phyloP scores from a whole-genome alignment of 2,797 vertebrate species.

The Rhadinocentrus ornatus region DNA sequence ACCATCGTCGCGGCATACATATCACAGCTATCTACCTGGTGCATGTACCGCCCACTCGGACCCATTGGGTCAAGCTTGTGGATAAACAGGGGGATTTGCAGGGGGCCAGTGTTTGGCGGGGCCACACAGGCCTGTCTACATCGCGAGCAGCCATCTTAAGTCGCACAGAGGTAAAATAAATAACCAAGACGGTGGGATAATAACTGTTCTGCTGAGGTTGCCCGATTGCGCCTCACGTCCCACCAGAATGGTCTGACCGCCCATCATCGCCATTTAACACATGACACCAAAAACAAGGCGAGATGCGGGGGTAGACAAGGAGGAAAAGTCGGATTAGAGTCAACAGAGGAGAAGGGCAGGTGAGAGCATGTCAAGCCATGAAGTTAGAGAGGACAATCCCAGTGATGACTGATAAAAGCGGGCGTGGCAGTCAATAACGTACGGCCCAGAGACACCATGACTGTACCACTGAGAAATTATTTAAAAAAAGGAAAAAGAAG shows the following conservation, averaged over 20 bases:
- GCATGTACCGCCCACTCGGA: slow-evolving; percentile 39
- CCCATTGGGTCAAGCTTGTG: slow-evolving; percentile 77
- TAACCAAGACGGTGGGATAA: slow-evolving; percentile 72
- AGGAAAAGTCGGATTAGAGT: slow-evolving; percentile 42
- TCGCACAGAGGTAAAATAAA: slow-evolving; percentile 77
- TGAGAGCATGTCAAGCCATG: slow-evolving; percentile 35
- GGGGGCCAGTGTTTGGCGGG: slow-evolving; percentile 62
- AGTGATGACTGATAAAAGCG: slow-evolving; percentile 43
- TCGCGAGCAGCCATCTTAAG: slow-evolving; percentile 82
- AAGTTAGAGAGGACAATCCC: slow-evolving; percentile 46
- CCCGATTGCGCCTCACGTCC: slow-evolving; percentile 23
- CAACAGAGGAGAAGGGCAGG: slow-evolving; percentile 20
- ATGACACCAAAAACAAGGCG: slow-evolving; percentile 50
- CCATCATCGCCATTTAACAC: slow-evolving; percentile 32
- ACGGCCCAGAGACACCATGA: background rate
- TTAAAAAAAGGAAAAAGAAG: background rate
- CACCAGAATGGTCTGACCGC: slow-evolving; percentile 39
- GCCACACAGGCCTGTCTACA: slow-evolving; percentile 74
- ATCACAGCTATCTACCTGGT: slow-evolving; percentile 9
- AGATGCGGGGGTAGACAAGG: slow-evolving; percentile 37
- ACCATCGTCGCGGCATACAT: slow-evolving; percentile 3
- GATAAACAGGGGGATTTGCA: slow-evolving; percentile 80
- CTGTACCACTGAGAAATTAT: background rate
- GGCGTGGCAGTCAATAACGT: slow-evolving; percentile 13
- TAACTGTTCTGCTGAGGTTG: slow-evolving; percentile 49